Base-by-base conservation (phyloP, 1,140 invertebrate genomes). In the Spodoptera litura region DNA sequence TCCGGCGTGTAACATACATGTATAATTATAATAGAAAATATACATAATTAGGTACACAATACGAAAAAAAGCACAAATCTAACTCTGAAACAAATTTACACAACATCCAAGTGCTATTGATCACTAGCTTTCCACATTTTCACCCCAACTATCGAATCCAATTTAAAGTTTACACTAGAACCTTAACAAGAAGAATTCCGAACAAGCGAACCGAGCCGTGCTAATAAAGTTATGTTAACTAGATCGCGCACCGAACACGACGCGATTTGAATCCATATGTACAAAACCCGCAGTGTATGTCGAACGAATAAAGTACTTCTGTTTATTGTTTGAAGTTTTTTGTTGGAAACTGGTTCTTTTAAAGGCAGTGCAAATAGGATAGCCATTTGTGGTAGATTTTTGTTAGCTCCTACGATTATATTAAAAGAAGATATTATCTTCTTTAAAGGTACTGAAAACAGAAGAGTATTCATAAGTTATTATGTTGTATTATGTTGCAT, bases 161-260 rank as follows among this genome's bases (percentile, higher is more conserved):
- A 76, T 76, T 76, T 76, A 76, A 76, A 76, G 53, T 76, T 76
- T 76, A 76, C 53, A 76, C 58, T 53, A 35, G 59, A 64, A 62
- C 58, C 35, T 58, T 53, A 58, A 76, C 58, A 76, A 55, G 73
- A 76, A 76, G 73, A 76, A 76, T 75, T 53, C 49, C 58, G 59
- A 73, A 73, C 71, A 59, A 61, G 59, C 58, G 49, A 6, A 4
- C 27, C 59, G 38, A 76, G 59, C 49, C 49, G 58, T 64, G 49
- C 44, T 76, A 64, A 76, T 64, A 62, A 76, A 64, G 73, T 76
- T 76, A 74, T 71, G 68, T 71, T 55, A 73, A 73, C 55, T 73
- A 59, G 56, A 73, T 73, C 71, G 71, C 68, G 8, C 44, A 31
- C 68, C n/a, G 12, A 31, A 31, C 25, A n/a, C 66, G 25, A 70